A percentile compares a stretch with the other conserved stretches of the same genome.
Evolutionary conservation across 2,797 vertebrate genomes (phyloP).

Genomic region (Buphagus erythrorhynchus): DNA sequence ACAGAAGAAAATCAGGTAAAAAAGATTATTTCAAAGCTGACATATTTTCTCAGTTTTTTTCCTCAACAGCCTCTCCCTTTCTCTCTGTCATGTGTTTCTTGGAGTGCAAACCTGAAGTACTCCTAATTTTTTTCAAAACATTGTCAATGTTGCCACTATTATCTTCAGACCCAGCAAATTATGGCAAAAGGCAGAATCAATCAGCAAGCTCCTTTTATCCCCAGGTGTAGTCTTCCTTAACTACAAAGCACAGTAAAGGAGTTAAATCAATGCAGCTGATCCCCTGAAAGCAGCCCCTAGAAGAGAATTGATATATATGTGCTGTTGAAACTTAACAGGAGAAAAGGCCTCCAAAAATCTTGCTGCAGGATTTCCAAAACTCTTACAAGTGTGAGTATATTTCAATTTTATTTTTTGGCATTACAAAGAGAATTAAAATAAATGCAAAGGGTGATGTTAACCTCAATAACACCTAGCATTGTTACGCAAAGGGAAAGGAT

Average conservation of each 20-base stretch:
- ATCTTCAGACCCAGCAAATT: background rate
- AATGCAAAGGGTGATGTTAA: background rate
- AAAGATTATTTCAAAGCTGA: background rate
- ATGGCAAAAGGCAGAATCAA: background rate
- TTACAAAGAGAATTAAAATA: conserved; percentile 1
- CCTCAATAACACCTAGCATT: conserved; percentile 17
- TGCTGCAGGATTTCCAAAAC: background rate
- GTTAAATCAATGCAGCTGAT: conserved; percentile 14
- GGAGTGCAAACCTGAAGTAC: background rate
- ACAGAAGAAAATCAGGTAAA: background rate
- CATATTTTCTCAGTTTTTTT: background rate
- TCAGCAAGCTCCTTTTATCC: background rate
- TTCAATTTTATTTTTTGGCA: background rate
- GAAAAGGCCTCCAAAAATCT: background rate
- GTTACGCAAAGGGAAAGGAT: background rate
- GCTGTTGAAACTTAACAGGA: background rate
- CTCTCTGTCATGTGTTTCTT: background rate
- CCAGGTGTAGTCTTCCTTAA: background rate
- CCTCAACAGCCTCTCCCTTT: background rate
- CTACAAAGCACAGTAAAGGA: background rate
- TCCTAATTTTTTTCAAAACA: background rate
- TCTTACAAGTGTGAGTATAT: conserved; percentile 3
- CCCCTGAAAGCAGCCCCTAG: background rate
- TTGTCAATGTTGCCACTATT: background rate
- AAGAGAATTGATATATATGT: background rate